Percentiles rank a stretch among this genome's conserved stretches.
These are phyloP conservation scores for Tiliqua scincoides DNA, from an alignment of 2,113 vertebrate species.

Conservation along the genomic window DNA sequence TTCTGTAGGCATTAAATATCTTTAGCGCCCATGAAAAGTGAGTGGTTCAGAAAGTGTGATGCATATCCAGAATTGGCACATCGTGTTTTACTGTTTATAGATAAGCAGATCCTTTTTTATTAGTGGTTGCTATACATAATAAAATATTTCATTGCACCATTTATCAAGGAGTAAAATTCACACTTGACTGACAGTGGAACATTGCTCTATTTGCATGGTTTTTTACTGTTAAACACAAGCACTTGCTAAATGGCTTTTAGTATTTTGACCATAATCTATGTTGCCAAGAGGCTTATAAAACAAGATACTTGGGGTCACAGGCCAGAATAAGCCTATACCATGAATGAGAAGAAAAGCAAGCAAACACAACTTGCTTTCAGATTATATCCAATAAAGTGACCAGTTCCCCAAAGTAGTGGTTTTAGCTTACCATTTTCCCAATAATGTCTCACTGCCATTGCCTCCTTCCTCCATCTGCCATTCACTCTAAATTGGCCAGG, in stretches of 20 bases:
- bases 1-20: background rate
- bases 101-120: background rate
- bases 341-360: too few relatives aligned
- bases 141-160: background rate
- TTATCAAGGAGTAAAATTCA: background rate
- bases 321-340: too few relatives aligned
- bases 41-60: background rate
- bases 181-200: background rate
- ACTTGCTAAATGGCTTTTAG: slow-evolving; percentile 1
- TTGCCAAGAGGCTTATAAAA: fast-evolving
- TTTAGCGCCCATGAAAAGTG: background rate
- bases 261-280: background rate
- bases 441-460: too few relatives aligned
- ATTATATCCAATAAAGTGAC: too few relatives aligned
- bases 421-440: too few relatives aligned
- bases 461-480: too few relatives aligned
- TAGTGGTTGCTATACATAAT: background rate
- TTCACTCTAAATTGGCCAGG: too few relatives aligned
- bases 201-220: background rate
- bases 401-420: too few relatives aligned
- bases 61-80: fast-evolving
- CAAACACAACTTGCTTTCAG: too few relatives aligned
- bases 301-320: background rate
- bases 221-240: background rate
- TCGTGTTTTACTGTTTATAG: background rate